Evolutionary conservation across 1,140 invertebrate species (phyloP), one percentile per base, ranked within the genome.

Genomic region (Phymastichus coffea): DNA sequence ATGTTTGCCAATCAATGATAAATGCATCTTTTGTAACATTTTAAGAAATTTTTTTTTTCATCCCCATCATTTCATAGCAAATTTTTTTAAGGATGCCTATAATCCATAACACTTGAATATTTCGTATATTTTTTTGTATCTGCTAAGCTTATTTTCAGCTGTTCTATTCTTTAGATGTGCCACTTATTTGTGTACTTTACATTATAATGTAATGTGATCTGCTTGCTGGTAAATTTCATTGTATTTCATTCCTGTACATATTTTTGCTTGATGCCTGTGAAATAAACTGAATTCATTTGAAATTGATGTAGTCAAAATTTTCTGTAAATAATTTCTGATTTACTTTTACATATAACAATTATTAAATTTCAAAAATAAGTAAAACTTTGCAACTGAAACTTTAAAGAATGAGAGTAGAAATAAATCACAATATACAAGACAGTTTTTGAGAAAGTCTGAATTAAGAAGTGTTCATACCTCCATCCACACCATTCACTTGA

Each of bases 211-310:
- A n/a, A n/a, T 64, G 68, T 57, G 53, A 66, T 69, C 68, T 71
- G 66, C 69, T 72, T 68, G 71, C 66, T 76, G 73, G 63, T 68
- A 63, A 71, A 63, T 68, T 67, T 73, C 66, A 64, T 71, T 74
- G 67, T 67, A 64, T 71, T 63, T 72, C 66, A 69, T 73, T 64
- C 65, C 64, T 71, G 65, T 68, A 65, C 70, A 67, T 69, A 67
- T 73, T 52, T 60, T 71, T 71, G 67, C 68, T 75, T 71, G 74
- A 69, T 66, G 69, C 72, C 72, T 74, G 71, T 73, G 72, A 71
- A 74, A 74, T 74, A 74, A 74, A 74, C 72, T 73, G 51, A 66
- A 63, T 71, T 71, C 64, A 57, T 60, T 66, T 72, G 63, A 70
- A 67, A 63, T 38, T 15, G 6, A 23, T 7, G 4, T 30, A 12